phyloP scores from a whole-genome alignment of 2,797 vertebrate species.

The Miichthys miiuy region DNA sequence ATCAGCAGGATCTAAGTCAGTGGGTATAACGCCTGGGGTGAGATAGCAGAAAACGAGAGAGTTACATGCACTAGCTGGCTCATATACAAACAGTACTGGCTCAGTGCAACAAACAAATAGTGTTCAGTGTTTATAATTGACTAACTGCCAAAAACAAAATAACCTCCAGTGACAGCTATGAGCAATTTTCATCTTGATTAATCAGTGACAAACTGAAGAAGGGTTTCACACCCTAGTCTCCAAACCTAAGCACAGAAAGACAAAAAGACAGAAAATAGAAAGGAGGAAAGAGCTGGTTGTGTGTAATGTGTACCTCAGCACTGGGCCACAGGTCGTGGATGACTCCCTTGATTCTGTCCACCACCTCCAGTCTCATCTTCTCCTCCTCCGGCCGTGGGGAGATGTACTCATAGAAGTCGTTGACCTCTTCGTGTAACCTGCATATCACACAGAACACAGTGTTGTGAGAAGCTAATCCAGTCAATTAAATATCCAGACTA shows the following conservation, averaged over 20 bases:
- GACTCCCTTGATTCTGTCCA: constrained; percentile 94
- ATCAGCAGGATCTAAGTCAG: constrained; percentile 69
- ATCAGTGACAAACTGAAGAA: neutral
- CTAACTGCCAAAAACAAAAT: constrained; percentile 4
- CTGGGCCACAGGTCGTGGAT: constrained; percentile 97
- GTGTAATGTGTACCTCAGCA: constrained; percentile 88
- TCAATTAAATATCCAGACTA: neutral
- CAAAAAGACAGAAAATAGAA: too few species aligned
- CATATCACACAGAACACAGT: constrained; percentile 27
- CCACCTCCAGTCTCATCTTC: constrained; percentile 96
- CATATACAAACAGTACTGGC: constrained; percentile 4
- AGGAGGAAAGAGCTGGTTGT: too few species aligned
- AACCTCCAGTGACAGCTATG: neutral
- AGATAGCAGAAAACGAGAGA: constrained; percentile 52
- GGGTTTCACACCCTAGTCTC: neutral
- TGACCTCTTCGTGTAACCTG: constrained; percentile 98
- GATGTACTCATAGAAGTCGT: constrained; percentile 97
- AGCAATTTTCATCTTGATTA: neutral
- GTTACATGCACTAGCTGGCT: constrained; percentile 11
- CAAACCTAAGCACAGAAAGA: neutral
- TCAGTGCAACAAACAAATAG: neutral
- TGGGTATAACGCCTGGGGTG: constrained; percentile 51
- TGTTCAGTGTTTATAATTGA: neutral
- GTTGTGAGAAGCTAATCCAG: neutral
- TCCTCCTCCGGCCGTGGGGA: constrained; percentile 95